Evolutionary conservation across 37 sponge, comb jelly and placozoan genomes (phyloP).

Genomic region (Chondrosia reniformis): DNA sequence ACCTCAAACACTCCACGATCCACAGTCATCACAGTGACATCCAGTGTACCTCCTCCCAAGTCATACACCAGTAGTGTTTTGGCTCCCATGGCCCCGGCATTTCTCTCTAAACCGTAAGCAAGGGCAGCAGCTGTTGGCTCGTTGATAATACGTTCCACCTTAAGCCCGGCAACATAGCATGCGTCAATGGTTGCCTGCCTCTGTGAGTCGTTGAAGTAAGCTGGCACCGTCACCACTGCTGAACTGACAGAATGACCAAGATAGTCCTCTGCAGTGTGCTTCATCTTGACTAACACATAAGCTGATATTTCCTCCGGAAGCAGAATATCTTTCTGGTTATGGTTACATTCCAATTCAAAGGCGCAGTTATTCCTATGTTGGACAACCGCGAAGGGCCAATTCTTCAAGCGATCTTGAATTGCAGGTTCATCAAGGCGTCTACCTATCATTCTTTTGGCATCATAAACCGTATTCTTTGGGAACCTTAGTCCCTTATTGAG

Average conservation of each 20-base stretch:
- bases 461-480: conserved; percentile 64
- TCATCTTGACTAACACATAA: conserved; percentile 86
- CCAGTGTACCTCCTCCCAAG: conserved; percentile 90
- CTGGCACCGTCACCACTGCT: conserved; percentile 90
- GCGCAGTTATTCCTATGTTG: conserved; percentile 68
- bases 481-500: conserved; percentile 61
- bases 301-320: conserved; percentile 90
- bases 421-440: conserved; percentile 52
- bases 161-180: conserved; percentile 74
- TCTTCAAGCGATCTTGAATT: conserved; percentile 49
- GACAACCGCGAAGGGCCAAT: conserved; percentile 72
- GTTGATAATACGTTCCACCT: conserved; percentile 91
- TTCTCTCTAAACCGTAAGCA: conserved; percentile 91
- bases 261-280: conserved; percentile 90
- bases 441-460: conserved; percentile 92
- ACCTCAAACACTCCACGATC: conserved; percentile 89
- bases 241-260: conserved; percentile 49
- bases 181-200: conserved; percentile 96
- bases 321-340: conserved; percentile 18
- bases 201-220: conserved; percentile 96
- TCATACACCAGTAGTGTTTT: conserved; percentile 84
- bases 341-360: conserved; percentile 28
- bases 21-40: conserved; percentile 78
- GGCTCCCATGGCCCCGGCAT: background rate
- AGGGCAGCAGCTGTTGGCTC: conserved; percentile 98